Base-by-base conservation (phyloP, 2,888 invertebrate genomes). In the Hyalella azteca region DNA sequence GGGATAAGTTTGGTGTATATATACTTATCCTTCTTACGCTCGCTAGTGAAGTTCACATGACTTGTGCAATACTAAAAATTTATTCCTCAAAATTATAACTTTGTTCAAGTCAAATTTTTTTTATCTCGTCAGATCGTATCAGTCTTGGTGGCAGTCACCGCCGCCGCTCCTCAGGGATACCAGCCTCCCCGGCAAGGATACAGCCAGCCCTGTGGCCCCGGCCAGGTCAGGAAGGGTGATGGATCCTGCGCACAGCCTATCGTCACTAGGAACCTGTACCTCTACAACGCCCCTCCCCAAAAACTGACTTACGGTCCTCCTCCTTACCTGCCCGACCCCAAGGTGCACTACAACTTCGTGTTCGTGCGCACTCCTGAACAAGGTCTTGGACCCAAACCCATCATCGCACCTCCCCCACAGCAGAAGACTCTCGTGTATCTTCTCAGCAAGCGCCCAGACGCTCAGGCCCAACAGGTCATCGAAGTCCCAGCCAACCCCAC, bases 401-500 rank as follows among this genome's bases (percentile, higher is more conserved):
- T 83, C 48, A 77, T 83, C 22, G 50, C 81, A n/a, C 81, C 82
- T 5, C 78, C 82, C 22, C 81, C 82, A 4, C 60, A 59, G n/a
- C 49, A 75, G 66, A 49, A 83, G 73, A 83, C 79, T 54, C 54
- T 81, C 7, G 78, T 83, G 32, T 81, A 79, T 73, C 79, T 83
- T 15, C 79, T 79, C 50, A 83, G 59, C 80, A 79, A 79, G 48
- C 73, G 76, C 48, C 45, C 66, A 15, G 45, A 36, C 29, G 40
- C 59, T 9, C 73, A 78, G 11, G 45, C n/a, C 5, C 81, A 79
- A 39, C 73, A 76, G 49, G 77, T 81, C 49, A 79, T 81, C 41
- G 77, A 77, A 13, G 36, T 81, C 2, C 81, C 81, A 11, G 49
- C 60, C 11, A 76, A 45, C 22, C 79, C 79, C 9, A 54, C 50